Evolutionary conservation across 2,113 vertebrate genomes (phyloP).

Genomic region (Nesoenas mayeri): DNA sequence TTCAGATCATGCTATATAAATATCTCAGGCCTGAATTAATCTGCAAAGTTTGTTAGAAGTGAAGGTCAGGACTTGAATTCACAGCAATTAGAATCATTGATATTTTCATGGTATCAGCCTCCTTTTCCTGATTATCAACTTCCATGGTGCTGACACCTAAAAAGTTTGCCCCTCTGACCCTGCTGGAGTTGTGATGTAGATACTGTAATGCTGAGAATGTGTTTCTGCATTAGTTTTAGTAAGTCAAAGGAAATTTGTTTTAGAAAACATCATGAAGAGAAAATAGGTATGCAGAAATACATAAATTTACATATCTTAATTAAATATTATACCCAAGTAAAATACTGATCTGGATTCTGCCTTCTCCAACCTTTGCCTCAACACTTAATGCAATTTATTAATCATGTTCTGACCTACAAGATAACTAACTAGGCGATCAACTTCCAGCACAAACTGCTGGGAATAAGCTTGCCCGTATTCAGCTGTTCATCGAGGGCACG

Average conservation of each 20-base stretch:
- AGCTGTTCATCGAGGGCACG: not conserved
- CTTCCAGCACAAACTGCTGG: slow-evolving; percentile 18
- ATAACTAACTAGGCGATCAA: slow-evolving; percentile 35
- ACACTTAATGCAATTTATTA: slow-evolving; percentile 63
- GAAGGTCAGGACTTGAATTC: slow-evolving; percentile 55
- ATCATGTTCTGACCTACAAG: slow-evolving; percentile 35
- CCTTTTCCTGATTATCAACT: slow-evolving; percentile 46
- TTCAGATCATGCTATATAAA: not conserved
- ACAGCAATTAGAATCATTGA: slow-evolving; percentile 53
- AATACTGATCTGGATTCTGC: slow-evolving; percentile 32
- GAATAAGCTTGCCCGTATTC: not conserved
- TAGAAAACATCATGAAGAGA: not conserved
- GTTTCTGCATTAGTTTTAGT: slow-evolving; percentile 23
- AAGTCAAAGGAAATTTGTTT: not conserved
- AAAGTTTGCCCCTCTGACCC: slow-evolving; percentile 55
- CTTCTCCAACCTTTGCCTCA: slow-evolving; percentile 52
- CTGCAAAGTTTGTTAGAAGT: slow-evolving; percentile 60
- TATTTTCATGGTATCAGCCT: slow-evolving; percentile 54
- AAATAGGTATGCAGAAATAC: slow-evolving; percentile 4
- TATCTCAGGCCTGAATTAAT: slow-evolving; percentile 57
- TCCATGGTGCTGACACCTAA: slow-evolving; percentile 32
- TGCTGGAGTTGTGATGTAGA: not conserved
- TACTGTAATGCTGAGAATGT: not conserved
- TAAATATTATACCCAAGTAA: slow-evolving; percentile 1
- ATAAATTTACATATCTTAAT: slow-evolving; percentile 39